These are phyloP conservation scores for Coregonus clupeaformis DNA, from an alignment of 2,113 vertebrate species.

Conservation along the genomic window DNA sequence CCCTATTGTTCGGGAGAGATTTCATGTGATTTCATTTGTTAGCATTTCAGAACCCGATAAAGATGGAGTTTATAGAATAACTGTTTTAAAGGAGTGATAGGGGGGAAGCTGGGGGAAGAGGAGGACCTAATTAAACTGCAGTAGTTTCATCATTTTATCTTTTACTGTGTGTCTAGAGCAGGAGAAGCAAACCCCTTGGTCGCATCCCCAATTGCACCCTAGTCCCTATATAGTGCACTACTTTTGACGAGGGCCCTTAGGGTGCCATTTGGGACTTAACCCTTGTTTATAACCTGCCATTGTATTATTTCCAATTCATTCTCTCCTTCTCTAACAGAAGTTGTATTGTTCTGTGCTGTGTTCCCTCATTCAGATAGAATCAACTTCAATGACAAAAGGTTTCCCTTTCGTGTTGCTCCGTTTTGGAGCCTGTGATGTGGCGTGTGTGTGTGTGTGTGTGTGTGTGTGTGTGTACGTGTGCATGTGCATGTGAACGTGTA, in stretches of 20 bases:
- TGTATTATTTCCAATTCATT: slow-evolving; percentile 56
- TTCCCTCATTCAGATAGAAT: slow-evolving; percentile 30
- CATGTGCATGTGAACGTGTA: too few species aligned
- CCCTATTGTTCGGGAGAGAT: slow-evolving; percentile 36
- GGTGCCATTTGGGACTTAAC: neutral
- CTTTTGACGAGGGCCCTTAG: neutral
- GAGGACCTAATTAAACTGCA: slow-evolving; percentile 51
- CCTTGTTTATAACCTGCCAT: slow-evolving; percentile 61
- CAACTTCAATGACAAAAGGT: slow-evolving; percentile 44
- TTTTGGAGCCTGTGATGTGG: too few species aligned
- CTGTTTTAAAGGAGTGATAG: neutral
- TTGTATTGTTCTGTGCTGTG: slow-evolving; percentile 31
- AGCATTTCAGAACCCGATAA: slow-evolving; percentile 44
- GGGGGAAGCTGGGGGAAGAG: slow-evolving; percentile 16
- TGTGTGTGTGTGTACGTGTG: too few species aligned
- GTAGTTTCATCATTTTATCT: slow-evolving; percentile 49
- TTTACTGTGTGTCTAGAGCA: slow-evolving; percentile 42
- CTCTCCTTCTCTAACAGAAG: slow-evolving; percentile 37
- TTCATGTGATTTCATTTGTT: slow-evolving; percentile 48
- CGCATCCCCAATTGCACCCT: too few species aligned
- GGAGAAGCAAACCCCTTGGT: too few species aligned
- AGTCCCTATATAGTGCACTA: too few species aligned
- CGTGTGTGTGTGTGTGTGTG: neutral
- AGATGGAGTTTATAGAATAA: slow-evolving; percentile 49
- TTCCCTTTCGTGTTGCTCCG: slow-evolving; percentile 30